phyloP scores from a whole-genome alignment of 2,888 invertebrate genomes.

The Neelides folsomi region DNA sequence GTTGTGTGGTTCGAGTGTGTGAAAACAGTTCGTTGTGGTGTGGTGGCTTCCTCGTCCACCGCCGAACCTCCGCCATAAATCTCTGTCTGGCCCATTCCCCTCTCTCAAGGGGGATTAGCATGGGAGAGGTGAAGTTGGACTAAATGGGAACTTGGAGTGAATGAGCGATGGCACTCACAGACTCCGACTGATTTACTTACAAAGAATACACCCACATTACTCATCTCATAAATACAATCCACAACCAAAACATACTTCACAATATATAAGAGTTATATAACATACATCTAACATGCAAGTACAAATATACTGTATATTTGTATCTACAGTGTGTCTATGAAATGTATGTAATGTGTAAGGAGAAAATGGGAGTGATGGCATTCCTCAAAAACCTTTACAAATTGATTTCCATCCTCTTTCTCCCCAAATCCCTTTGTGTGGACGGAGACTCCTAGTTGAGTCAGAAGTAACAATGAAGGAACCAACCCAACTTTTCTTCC shows the following conservation, averaged over 20 bases:
- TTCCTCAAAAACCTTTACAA: slow-evolving; percentile 8
- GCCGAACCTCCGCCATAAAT: slow-evolving; percentile 30
- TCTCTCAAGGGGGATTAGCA: slow-evolving; percentile 14
- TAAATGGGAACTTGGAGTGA: too few species aligned
- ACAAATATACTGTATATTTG: too few species aligned
- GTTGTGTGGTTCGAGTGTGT: slow-evolving; percentile 20
- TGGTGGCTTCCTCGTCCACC: slow-evolving; percentile 25
- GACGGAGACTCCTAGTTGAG: not conserved
- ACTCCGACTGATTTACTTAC: not conserved
- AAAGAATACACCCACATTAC: not conserved
- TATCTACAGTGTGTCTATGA: too few species aligned
- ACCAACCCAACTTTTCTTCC: too few species aligned
- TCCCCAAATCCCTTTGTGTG: not conserved
- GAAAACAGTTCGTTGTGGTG: slow-evolving; percentile 28
- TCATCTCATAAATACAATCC: too few species aligned
- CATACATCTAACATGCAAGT: too few species aligned
- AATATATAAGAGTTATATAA: too few species aligned
- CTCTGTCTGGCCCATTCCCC: slow-evolving; percentile 31
- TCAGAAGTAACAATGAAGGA: not conserved
- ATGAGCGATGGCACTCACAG: not conserved
- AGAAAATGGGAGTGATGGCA: too few species aligned
- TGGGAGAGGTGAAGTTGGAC: not conserved
- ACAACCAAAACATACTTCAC: too few species aligned
- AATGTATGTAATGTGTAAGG: too few species aligned
- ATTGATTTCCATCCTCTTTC: slow-evolving; percentile 13